Evolutionary conservation across 2,888 invertebrate genomes (phyloP), one percentile per base, ranked within the genome.

Genomic region (Pimpla rufipes): DNA sequence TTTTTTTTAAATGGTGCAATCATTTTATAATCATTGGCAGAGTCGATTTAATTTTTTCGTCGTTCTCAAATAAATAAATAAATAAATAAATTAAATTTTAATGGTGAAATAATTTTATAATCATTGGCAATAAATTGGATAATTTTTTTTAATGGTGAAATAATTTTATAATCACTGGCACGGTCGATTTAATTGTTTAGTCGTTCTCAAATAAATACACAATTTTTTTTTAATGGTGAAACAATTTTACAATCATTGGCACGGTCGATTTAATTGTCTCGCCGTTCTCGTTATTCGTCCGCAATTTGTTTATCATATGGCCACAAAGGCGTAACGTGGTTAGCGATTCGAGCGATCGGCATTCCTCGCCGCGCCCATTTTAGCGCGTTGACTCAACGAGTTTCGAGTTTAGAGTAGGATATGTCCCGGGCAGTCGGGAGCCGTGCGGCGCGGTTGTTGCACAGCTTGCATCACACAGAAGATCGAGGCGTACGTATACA

Each of bases 331-430:
- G 74, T 70, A 85, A 73, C 68, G 45, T 47, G 50, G 77, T 66
- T 79, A 80, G 86, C 87, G 86, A 87, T 90, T 85, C 84, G 85
- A 89, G 87, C 88, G 91, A 91, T 90, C 91, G 90, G 90, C 92
- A 92, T 92, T 92, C 92, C 91, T 80, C 87, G 91, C 91, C 92
- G 92, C 92, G 89, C 92, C 92, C 91, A 92, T 91, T 91, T 88
- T 87, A 88, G 87, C 88, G 86, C 90, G 88, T 91, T 89, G 90
- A 88, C 89, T 90, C 89, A 86, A 88, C 89, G 83, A 89, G 90
- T 88, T 88, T 91, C 87, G 89, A 88, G 88, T 90, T 90, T 89
- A 88, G 86, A 86, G 76, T 81, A 29, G 29, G 29, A 29, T 29
- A 64, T 78, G 88, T 85, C 87, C 83, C 82, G 83, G 85, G 82